Percentiles rank a stretch among this genome's conserved stretches.
Evolutionary conservation across 2,888 invertebrate genomes (phyloP).

Genomic region (Zygothrica quintamaculata): DNA sequence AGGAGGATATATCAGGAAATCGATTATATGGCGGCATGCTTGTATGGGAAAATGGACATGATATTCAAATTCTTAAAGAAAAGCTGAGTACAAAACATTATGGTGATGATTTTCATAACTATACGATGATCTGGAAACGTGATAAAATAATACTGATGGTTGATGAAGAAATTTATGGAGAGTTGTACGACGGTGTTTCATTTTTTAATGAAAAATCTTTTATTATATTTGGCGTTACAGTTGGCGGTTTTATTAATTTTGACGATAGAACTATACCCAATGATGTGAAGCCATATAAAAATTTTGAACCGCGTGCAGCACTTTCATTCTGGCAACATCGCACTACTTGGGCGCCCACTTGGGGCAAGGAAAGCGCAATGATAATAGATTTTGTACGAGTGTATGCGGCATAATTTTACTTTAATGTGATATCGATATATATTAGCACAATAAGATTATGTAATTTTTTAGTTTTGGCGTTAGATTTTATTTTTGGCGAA

Average conservation of each 20-base stretch:
- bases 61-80: conserved; percentile 78
- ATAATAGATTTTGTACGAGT: conserved; percentile 83
- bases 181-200: conserved; percentile 82
- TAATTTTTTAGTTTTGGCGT: no score
- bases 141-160: conserved; percentile 82
- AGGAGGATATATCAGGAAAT: conserved; percentile 75
- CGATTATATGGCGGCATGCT: conserved; percentile 81
- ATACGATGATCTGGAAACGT: conserved; percentile 88
- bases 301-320: conserved; percentile 88
- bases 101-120: conserved; percentile 88
- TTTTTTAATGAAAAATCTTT: conserved; percentile 87
- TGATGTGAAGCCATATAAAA: conserved; percentile 90
- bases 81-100: conserved; percentile 83
- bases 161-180: conserved; percentile 86
- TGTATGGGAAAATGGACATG: conserved; percentile 69
- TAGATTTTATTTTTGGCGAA: no score
- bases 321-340: conserved; percentile 89
- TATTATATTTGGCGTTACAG: conserved; percentile 90
- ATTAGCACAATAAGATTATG: background rate
- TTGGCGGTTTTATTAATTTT: conserved; percentile 91
- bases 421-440: background rate
- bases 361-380: conserved; percentile 86
- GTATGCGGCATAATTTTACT: conserved; percentile 66
- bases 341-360: conserved; percentile 88
- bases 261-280: conserved; percentile 83